Base-by-base conservation (phyloP, 2,797 vertebrate species). In the Hydrolagus colliei region DNA sequence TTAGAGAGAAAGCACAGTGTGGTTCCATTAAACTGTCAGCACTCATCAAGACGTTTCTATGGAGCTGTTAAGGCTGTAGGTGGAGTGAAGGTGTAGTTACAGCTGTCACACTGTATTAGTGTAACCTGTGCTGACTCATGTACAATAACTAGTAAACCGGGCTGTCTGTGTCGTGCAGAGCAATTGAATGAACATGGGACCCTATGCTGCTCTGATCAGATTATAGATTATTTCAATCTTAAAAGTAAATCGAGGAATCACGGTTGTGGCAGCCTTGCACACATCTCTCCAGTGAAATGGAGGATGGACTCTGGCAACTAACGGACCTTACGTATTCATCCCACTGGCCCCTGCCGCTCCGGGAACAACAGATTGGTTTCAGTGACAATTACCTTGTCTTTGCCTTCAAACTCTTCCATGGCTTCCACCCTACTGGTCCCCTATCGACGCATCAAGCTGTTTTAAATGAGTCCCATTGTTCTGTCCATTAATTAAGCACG, bases 41-140 rank as follows among this genome's bases (percentile, higher is more conserved):
- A 3, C 2, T 82, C 63, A 65, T 18, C 32, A 68, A 71, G 79
- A 2, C 14, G 32, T 84, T 84, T 63, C 65, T 52, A 84, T 71
- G 79, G 79, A 71, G 16, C 79, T 71, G 32, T 52, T 68, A 11
- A 68, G n/a, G 62, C 35, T 68, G 65, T 68, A 68, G 63, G 20
- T 10, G 14, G 32, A 35, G n/a, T 52, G 35, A 68, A 71, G 79
- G 71, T 52, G 27, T 68, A 18, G 32, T 10, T 84, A 32, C 32
- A 9, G 65, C 71, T 84, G 65, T 67, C 41, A 84, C 12, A 32
- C 27, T 8, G 65, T 22, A 82, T 82, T 82, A 82, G 79, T 82
- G 20, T 67, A 82, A 68, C 68, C 79, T 14, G 9, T 18, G 65
- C 32, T 4, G 41, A 6, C 41, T 52, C 41, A 6, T 52, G 16